Percentiles rank a stretch among this genome's conserved stretches.
These are phyloP conservation scores for Apamea epomidion DNA, from an alignment of 2,888 invertebrate genomes.

Conservation along the genomic window DNA sequence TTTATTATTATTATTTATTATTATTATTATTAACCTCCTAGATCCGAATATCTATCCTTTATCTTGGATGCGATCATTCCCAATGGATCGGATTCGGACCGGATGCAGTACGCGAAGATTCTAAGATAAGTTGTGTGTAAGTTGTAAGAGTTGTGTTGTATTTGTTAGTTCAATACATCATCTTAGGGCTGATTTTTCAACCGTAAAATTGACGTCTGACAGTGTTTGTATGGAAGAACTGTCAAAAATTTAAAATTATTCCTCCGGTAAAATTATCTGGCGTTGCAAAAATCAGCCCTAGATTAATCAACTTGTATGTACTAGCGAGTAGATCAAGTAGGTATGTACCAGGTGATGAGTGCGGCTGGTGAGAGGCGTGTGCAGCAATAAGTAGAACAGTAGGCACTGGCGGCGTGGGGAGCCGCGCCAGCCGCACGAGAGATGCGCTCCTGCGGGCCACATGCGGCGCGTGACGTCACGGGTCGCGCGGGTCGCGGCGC, in stretches of 20 bases:
- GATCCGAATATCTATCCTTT: too few relatives aligned
- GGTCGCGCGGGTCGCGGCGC: background rate
- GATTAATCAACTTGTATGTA: background rate
- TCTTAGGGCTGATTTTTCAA: too few relatives aligned
- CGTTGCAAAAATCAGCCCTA: too few relatives aligned
- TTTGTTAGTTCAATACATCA: background rate
- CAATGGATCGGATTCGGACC: too few relatives aligned
- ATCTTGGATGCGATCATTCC: too few relatives aligned
- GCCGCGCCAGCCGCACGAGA: background rate
- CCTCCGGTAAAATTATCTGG: too few relatives aligned
- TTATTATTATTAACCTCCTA: too few relatives aligned
- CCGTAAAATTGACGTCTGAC: too few relatives aligned
- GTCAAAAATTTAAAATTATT: too few relatives aligned
- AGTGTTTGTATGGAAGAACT: too few relatives aligned
- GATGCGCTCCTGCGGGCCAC: background rate
- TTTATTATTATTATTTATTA: too few relatives aligned
- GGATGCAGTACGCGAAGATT: background rate
- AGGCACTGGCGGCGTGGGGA: background rate
- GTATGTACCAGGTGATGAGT: background rate
- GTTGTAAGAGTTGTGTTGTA: too few relatives aligned
- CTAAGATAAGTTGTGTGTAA: background rate
- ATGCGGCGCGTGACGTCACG: conserved; percentile 20
- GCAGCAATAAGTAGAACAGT: background rate
- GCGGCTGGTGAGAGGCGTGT: background rate
- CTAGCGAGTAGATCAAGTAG: background rate